Evolutionary conservation across 2,888 invertebrate genomes (phyloP), one percentile per base, ranked within the genome.

Genomic region (Tetrapedia diversipes): DNA sequence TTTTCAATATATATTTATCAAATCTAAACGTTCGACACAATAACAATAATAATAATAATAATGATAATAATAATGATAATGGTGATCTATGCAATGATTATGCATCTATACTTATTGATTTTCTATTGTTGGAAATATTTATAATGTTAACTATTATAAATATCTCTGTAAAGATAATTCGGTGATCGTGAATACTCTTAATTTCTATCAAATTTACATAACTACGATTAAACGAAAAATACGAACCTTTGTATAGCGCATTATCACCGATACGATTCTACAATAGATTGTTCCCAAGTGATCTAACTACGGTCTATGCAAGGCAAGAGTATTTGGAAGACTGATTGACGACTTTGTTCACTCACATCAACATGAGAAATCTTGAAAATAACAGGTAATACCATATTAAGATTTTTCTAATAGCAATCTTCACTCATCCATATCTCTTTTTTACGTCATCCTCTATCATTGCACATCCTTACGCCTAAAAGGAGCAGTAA

Each of bases 191-290:
- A 14, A 11, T 1, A 7, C 14, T 2, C 2, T 4, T 16, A 16
- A 0, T 43, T 45, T 19, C 0, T 4, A 4, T 1, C 2, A 2
- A 0, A 1, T 34, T 61, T 1, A 0, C 11, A 22, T 16, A 27
- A 69, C 19, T 14, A 32, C 39, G 43, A 37, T 29, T 1, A 7
- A n/a, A 49, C 0, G 56, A 49, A 10, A n/a, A n/a, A 24, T 65
- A 76, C 73, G 49, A 63, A 81, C 84, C 77, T 82, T 80, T 47
- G 51, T 24, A 14, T 39, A 45, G 19, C 37, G 72, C 82, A 82
- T 82, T 41, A 41, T 71, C 53, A n/a, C 47, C 54, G 54, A 22
- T 22, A 8, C 45, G 41, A 49, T 16, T 7, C 1, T 29, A 19
- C 43, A 1, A 14, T 45, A 19, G n/a, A 61, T 32, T 6, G 19